Base-by-base conservation (phyloP, 2,888 invertebrate species). In the Harpalus rufipes region DNA sequence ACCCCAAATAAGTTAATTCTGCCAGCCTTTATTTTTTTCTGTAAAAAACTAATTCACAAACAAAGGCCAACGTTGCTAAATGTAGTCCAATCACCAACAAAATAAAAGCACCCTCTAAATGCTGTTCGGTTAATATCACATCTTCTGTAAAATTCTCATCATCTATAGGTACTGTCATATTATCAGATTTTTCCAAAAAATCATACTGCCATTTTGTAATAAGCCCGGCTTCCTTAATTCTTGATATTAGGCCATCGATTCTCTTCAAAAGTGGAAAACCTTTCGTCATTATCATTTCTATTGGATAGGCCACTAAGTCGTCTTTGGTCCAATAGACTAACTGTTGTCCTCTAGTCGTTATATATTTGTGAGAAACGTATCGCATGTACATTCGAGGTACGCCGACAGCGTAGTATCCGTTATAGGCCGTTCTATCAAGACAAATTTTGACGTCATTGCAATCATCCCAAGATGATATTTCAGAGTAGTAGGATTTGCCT, bases 211-310 rank as follows among this genome's bases (percentile, higher is more conserved):
- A 88, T 85, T 88, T 87, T 6, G 85, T 32, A 1, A 89, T 86
- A 8, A 89, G 84, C n/a, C 89, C 90, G n/a, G 88, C 88, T 4
- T 88, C 87, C n/a, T 87, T 87, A 5, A 90, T 88, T 59, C 88
- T 85, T 39, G 87, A 85, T 6, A 91, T 87, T 51, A 89, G 85
- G 5, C 82, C 63, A 80, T 89, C 87, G 78, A 91, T 88, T 68
- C 86, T 79, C 1, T 87, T 83, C 16, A 86, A 87, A 10, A 90
- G 86, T 32, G 89, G 90, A 87, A 90, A 90, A 4, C 90, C 90
- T 86, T 90, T 90, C 6, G 88, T 86, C 87, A 89, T 88, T n/a
- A 89, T 84, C 86, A 91, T 89, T 87, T 89, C 89, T 5, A 90
- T 85, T 0, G 90, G 89, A 86, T 88, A 89, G 12, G 88, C 88